Conservation (phyloP, 2,113 vertebrate genomes). For the Melanerpes aurifrons region DNA sequence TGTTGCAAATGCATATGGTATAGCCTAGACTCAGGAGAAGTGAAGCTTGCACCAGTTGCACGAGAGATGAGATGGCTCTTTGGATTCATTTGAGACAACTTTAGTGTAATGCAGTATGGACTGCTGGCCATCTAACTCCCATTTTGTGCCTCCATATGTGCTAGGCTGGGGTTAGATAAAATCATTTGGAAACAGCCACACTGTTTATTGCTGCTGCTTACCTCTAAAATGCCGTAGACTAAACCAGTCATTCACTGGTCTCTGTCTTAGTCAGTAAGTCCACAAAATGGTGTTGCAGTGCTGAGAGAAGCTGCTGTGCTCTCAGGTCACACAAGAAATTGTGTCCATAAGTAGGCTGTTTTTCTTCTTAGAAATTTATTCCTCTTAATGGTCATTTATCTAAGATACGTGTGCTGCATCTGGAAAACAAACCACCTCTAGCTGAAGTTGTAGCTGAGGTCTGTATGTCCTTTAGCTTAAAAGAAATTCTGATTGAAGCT, state of each 20-base stretch:
- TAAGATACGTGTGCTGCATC: background rate
- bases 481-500: background rate
- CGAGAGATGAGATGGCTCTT: background rate
- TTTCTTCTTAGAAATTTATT: constrained; percentile 25
- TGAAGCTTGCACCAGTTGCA: background rate
- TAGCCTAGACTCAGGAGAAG: background rate
- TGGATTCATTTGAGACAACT: background rate
- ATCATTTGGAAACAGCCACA: background rate
- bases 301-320: background rate
- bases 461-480: background rate
- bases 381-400: constrained; percentile 12
- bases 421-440: background rate
- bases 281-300: background rate
- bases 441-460: background rate
- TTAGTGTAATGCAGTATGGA: background rate
- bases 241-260: background rate
- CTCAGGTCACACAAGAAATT: background rate
- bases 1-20: fast-evolving
- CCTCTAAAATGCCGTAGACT: background rate
- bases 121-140: background rate
- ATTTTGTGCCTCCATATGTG: background rate
- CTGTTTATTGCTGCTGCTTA: background rate
- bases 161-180: background rate
- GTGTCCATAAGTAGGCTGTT: background rate
- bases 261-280: background rate